These are phyloP conservation scores for Brevimyrus niger DNA, from an alignment of 2,113 vertebrate species.

Conservation along the genomic window DNA sequence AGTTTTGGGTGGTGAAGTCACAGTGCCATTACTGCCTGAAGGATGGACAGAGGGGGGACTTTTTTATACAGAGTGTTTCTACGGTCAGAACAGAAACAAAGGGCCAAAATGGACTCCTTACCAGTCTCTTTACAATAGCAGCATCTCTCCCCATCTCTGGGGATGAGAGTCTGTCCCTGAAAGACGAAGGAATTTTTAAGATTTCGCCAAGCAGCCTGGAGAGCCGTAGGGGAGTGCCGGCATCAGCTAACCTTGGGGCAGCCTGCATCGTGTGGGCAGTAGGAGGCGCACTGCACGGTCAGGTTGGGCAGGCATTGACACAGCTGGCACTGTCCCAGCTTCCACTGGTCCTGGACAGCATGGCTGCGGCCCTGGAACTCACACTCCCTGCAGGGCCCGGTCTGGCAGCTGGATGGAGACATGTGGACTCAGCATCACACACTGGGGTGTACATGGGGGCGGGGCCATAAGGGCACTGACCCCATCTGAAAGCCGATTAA, in stretches of 20 bases:
- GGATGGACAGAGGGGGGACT: neutral
- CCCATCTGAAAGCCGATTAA: neutral
- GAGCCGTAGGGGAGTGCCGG: neutral
- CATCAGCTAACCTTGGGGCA: conserved; percentile 69
- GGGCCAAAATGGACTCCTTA: conserved; percentile 17
- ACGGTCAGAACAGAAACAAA: neutral
- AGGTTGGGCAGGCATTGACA: conserved; percentile 70
- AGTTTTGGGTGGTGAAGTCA: conserved; percentile 34
- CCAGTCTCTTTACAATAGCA: conserved; percentile 63
- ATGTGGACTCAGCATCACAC: neutral
- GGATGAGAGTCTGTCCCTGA: conserved; percentile 64
- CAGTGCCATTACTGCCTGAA: conserved; percentile 39
- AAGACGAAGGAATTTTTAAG: conserved; percentile 16
- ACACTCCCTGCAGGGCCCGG: conserved; percentile 66
- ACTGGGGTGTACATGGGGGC: neutral
- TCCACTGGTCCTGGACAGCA: conserved; percentile 68
- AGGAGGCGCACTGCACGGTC: conserved; percentile 59
- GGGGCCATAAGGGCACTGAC: neutral
- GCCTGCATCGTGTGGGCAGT: conserved; percentile 59
- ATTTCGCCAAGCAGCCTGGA: neutral
- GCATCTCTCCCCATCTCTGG: conserved; percentile 57
- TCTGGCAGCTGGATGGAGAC: conserved; percentile 65
- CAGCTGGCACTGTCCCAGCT: conserved; percentile 57
- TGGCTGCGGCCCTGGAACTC: conserved; percentile 54
- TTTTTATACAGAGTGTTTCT: neutral